phyloP scores from a whole-genome alignment of 2,113 vertebrate species.

The Pipra filicauda region DNA sequence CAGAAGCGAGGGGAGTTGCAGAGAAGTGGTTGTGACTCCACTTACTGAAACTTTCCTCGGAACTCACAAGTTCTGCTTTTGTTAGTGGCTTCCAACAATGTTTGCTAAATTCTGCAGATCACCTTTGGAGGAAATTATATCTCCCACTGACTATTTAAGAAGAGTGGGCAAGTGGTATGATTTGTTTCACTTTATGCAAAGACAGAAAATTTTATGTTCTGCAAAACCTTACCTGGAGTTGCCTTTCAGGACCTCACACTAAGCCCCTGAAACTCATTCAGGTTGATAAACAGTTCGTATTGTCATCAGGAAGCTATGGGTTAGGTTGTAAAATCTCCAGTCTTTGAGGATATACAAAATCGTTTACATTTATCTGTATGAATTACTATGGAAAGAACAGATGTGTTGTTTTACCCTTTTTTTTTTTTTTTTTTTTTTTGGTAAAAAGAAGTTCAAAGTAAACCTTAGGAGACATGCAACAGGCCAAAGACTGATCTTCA shows the following conservation, averaged over 20 bases:
- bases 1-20: neutral
- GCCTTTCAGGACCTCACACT: neutral
- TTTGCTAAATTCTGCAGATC: neutral
- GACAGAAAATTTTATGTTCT: neutral
- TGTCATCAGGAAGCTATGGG: neutral
- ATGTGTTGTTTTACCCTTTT: neutral
- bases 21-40: neutral
- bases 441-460: neutral
- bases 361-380: neutral
- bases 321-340: neutral
- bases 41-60: neutral
- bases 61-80: neutral
- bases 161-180: fast-evolving
- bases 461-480: neutral
- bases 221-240: neutral
- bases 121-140: neutral
- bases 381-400: neutral
- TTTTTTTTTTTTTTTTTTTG: neutral
- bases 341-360: neutral
- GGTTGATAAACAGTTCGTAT: neutral
- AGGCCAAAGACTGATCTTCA: neutral
- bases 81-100: neutral
- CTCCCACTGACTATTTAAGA: neutral
- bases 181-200: neutral
- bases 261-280: neutral